phyloP scores from a whole-genome alignment of 2,113 vertebrate species.

The Tyrannus savana region DNA sequence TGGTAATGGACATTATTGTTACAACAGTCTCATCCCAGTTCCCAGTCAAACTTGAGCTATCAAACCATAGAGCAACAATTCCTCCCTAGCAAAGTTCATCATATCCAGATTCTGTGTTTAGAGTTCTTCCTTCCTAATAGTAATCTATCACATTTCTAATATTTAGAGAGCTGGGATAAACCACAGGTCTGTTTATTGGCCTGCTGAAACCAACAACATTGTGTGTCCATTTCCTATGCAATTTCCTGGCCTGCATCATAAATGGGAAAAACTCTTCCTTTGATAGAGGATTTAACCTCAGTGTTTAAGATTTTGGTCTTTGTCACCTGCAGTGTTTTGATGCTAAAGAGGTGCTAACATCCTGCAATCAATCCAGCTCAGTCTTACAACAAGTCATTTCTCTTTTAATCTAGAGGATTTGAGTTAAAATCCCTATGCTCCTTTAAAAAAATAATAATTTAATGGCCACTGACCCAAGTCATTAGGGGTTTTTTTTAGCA shows the following conservation, averaged over 20 bases:
- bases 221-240: neutral
- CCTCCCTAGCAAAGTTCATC: neutral
- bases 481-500: neutral
- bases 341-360: neutral
- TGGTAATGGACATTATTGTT: neutral
- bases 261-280: neutral
- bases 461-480: neutral
- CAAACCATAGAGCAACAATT: neutral
- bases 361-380: neutral
- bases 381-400: neutral
- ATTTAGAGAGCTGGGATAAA: neutral
- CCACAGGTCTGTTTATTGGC: neutral
- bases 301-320: neutral
- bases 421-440: neutral
- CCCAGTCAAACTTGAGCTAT: neutral
- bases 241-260: neutral
- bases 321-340: neutral
- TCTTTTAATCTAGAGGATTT: neutral
- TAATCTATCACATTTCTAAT: neutral
- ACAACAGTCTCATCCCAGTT: neutral
- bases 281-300: neutral
- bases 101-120: neutral
- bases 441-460: neutral
- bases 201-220: neutral
- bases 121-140: neutral